phyloP scores from a whole-genome alignment of 2,797 vertebrate species.

The Echeneis naucrates region DNA sequence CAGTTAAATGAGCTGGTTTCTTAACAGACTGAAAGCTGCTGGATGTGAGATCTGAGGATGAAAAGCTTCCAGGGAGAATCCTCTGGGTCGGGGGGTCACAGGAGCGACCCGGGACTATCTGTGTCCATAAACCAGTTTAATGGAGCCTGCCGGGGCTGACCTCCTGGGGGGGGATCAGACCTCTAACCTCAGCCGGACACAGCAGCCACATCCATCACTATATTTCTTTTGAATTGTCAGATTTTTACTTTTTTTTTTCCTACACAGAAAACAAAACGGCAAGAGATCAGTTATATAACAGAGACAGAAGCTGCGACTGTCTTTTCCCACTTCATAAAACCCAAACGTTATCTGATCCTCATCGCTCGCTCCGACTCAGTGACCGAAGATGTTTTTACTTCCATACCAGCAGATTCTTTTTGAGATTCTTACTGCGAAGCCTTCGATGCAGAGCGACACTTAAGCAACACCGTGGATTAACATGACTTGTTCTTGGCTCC shows the following conservation, averaged over 20 bases:
- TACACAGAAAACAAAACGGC: too few relatives aligned
- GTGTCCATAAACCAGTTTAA: slow-evolving; percentile 5
- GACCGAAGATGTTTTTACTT: background rate
- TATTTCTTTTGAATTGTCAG: too few relatives aligned
- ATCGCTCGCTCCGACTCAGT: background rate
- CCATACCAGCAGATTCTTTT: background rate
- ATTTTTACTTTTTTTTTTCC: too few relatives aligned
- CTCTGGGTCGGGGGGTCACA: background rate
- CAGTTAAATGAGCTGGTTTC: too few relatives aligned
- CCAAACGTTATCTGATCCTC: background rate
- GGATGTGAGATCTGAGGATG: too few relatives aligned
- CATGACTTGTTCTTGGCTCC: slow-evolving; percentile 44
- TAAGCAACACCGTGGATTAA: slow-evolving; percentile 31
- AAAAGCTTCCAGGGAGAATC: too few relatives aligned
- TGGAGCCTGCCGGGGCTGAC: background rate
- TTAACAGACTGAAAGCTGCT: too few relatives aligned
- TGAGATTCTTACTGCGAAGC: too few relatives aligned
- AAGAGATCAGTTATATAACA: too few relatives aligned
- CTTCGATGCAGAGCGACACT: background rate
- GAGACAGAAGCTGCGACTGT: background rate
- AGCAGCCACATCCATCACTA: background rate
- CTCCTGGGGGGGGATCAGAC: background rate
- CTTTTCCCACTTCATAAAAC: slow-evolving; percentile 13
- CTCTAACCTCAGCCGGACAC: background rate
- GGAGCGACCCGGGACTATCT: background rate